These are phyloP conservation scores for Aphidius colemani DNA, from an alignment of 2,888 invertebrate species.

Conservation along the genomic window DNA sequence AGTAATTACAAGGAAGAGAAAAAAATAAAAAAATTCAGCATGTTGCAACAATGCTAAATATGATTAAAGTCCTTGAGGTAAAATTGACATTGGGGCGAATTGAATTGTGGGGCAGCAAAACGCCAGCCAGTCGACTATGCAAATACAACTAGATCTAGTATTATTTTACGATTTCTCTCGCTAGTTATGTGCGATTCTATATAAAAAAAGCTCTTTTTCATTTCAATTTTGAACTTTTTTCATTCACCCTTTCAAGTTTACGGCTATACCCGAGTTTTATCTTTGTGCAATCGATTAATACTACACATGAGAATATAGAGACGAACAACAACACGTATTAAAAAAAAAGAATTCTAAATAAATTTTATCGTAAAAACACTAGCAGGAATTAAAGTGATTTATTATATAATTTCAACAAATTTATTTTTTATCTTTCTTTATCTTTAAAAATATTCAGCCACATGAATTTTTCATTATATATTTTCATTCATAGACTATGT, in stretches of 20 bases:
- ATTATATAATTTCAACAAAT: too few relatives aligned
- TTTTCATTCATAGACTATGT: too few relatives aligned
- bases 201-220: not conserved
- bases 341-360: too few relatives aligned
- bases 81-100: slow-evolving; percentile 45
- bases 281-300: slow-evolving; percentile 18
- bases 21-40: slow-evolving; percentile 8
- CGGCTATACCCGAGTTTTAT: slow-evolving; percentile 11
- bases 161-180: slow-evolving; percentile 24
- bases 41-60: not conserved
- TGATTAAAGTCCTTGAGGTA: slow-evolving; percentile 42
- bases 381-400: too few relatives aligned
- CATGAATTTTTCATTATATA: slow-evolving; percentile 28
- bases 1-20: slow-evolving; percentile 1
- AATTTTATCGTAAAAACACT: too few relatives aligned
- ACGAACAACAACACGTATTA: not conserved
- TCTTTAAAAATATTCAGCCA: slow-evolving; percentile 7
- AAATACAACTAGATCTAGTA: slow-evolving; percentile 36
- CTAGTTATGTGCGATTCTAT: not conserved
- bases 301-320: slow-evolving; percentile 13
- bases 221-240: not conserved
- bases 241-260: slow-evolving; percentile 13
- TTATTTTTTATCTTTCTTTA: too few relatives aligned
- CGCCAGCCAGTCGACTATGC: slow-evolving; percentile 49
- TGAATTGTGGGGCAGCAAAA: slow-evolving; percentile 43